Evolutionary conservation across 1,140 invertebrate genomes (phyloP), one percentile per base, ranked within the genome.

Genomic region (Laupala kohalensis): DNA sequence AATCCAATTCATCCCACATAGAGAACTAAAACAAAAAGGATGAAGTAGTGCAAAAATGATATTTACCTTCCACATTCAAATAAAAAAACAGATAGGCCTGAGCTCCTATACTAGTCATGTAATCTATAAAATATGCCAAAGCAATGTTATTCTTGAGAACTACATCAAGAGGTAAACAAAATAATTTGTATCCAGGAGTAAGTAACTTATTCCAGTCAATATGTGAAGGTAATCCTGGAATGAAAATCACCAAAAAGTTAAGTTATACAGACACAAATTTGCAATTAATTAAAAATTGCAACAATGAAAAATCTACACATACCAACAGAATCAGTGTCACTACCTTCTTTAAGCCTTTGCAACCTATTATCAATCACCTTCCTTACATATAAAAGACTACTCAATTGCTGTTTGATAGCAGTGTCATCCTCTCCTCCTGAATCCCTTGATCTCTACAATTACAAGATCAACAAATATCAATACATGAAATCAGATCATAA

Each of bases 391-490:
- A 89, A 83, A 62, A 97, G 82, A 78, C 92, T 95, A 64, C 91
- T 93, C n/a, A 97, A 79, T 79, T 95, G 93, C 75, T 94, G 92
- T 77, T 95, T 94, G 28, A 96, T 89, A 30, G 87, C 84, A 28
- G 90, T 79, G 78, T 94, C 92, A 81, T 92, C 91, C 74, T 92
- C 91, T 6, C 91, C 90, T 2, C 91, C 92, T 27, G 88, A 89
- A 80, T 95, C 93, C 78, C 88, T 86, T 5, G 92, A 94, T 78
- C 93, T 85, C 85, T 90, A 74, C 19, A 78, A 78, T 25, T 53
- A 4, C 9, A 53, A 19, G 37, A 53, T 13, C 19, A 4, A 53
- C 19, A 53, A 53, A 53, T 53, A 53, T 53, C 19, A 53, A 53
- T 13, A 53, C n/a, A n/a, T n/a, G n/a, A n/a, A n/a, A n/a, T n/a